Conservation (phyloP, 2,113 vertebrate genomes). For the Gallinago undulata region DNA sequence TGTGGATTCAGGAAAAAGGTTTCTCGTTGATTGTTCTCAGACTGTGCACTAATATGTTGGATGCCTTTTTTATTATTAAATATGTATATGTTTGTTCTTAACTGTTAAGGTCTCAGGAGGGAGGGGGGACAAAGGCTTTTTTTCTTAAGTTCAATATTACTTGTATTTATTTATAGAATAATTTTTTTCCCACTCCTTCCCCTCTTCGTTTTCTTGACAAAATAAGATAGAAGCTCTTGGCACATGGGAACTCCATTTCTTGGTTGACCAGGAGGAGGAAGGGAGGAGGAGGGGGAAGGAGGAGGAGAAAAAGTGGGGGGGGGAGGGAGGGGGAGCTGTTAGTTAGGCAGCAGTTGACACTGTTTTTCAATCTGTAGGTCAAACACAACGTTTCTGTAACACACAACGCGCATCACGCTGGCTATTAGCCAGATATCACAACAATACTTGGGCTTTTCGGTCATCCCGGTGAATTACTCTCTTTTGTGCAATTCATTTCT, state of each 20-base stretch:
- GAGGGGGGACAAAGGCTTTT: not conserved
- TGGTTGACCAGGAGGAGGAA: slow-evolving; percentile 59
- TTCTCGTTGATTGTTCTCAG: not conserved
- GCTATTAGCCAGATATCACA: slow-evolving; percentile 25
- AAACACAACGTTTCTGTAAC: slow-evolving; percentile 43
- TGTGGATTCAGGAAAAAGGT: not conserved
- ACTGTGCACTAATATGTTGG: not conserved
- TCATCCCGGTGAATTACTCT: not conserved
- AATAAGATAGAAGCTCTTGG: not conserved
- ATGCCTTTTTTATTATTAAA: not conserved
- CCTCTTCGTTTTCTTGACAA: not conserved
- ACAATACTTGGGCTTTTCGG: not conserved
- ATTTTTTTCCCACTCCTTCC: not conserved
- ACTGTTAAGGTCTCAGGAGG: not conserved
- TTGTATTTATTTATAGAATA: not conserved
- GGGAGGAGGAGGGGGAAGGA: not conserved
- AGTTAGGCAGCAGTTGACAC: slow-evolving; percentile 71
- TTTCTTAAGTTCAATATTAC: not conserved
- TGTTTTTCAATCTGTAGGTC: slow-evolving; percentile 75
- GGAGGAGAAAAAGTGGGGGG: not conserved
- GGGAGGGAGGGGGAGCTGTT: not conserved
- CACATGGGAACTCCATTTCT: slow-evolving; percentile 35
- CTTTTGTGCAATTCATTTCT: slow-evolving; percentile 9
- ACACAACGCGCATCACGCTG: not conserved
- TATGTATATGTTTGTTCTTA: not conserved